Conservation (phyloP, 2,113 vertebrate species). For the Orientallactaga bullata region DNA sequence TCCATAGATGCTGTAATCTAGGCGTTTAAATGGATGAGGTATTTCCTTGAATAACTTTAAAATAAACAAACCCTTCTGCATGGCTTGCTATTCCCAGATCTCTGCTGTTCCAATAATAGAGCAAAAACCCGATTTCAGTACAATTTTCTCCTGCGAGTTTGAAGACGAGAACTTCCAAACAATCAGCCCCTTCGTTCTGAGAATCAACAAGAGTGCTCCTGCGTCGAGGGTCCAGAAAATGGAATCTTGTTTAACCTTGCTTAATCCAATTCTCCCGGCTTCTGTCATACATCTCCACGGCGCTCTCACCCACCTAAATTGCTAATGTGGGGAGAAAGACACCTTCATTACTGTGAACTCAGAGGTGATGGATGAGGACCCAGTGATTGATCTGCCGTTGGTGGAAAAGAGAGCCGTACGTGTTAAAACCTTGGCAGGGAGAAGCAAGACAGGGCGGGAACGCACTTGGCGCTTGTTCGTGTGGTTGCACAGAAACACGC, state of each 20-base stretch:
- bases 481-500: conserved; percentile 21
- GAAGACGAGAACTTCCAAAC: conserved; percentile 79
- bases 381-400: conserved; percentile 82
- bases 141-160: conserved; percentile 80
- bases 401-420: conserved; percentile 76
- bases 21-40: conserved; percentile 70
- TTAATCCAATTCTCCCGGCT: conserved; percentile 82
- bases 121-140: conserved; percentile 71
- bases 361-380: conserved; percentile 80
- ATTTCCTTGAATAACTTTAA: conserved; percentile 74
- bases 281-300: conserved; percentile 81
- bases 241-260: conserved; percentile 83
- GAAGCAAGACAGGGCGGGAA: conserved; percentile 57
- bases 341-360: conserved; percentile 75
- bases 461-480: background rate
- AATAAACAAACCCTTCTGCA: conserved; percentile 61
- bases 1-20: background rate
- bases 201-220: conserved; percentile 54
- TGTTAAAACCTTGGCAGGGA: conserved; percentile 70
- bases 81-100: conserved; percentile 27
- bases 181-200: conserved; percentile 82
- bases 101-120: conserved; percentile 62
- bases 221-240: conserved; percentile 79
- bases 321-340: conserved; percentile 83
- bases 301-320: conserved; percentile 82